Base-by-base conservation (phyloP, 2,113 vertebrate species). In the Coregonus clupeaformis region DNA sequence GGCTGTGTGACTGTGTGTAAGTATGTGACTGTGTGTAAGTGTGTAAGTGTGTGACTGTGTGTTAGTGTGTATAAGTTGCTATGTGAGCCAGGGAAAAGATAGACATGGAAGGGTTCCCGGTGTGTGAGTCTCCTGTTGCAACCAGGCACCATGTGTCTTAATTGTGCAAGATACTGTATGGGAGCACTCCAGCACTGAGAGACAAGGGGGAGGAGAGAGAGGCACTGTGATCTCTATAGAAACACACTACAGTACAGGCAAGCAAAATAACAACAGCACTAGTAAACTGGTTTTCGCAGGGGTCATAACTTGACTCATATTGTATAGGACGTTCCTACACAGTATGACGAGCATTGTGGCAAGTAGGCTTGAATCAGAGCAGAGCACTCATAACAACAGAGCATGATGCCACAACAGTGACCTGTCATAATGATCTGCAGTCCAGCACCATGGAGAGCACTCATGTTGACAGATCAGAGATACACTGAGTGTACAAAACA, bases 401-500 rank as follows among this genome's bases (percentile, higher is more conserved):
- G 5, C 7, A 13, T 24, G 22, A 11, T 55, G 29, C 36, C 75
- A 69, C 69, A 78, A 71, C 77, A 81, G 62, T 25, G 63, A 74
- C 59, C 22, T 29, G 29, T 22, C 14, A 45, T 49, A 16, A 3
- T 59, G 71, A 49, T 74, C 68, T 27, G 59, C 73, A 42, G 76
- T 82, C 81, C 70, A 88, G 85, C 80, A 86, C 84, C 85, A 82
- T 66, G 85, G 85, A 87, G 69, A 88, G 84, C n/a, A 85, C 80
- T 4, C 72, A 60, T n/a, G 57, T 60, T 52, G 49, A 52, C 49
- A 52, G 16, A 52, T 16, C 49, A 52, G 49, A 52, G 49, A 52
- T 14, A 52, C 49, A 52, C 3, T 16, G 49, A 52, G 14, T 16
- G 4, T 0, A 52, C 49, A 18, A 42, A 11, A 42, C 36, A 42